These are phyloP conservation scores for Lanistes nyassanus DNA, from an alignment of 1,140 invertebrate species.

Conservation along the genomic window DNA sequence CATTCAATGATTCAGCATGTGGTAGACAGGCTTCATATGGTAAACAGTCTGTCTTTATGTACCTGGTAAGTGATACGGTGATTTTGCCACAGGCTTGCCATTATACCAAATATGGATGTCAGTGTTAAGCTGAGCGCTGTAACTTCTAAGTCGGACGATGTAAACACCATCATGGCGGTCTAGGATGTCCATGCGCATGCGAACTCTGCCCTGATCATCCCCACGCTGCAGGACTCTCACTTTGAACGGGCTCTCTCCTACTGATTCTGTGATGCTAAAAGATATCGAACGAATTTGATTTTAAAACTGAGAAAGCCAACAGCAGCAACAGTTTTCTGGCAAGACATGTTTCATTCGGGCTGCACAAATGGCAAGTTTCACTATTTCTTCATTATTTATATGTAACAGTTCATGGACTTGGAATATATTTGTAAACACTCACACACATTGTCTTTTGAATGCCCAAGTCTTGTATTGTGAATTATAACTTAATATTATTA, in stretches of 20 bases:
- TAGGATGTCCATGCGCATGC: constrained; percentile 75
- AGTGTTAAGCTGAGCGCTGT: constrained; percentile 79
- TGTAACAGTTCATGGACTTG: too few species aligned
- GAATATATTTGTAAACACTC: too few species aligned
- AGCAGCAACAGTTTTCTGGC: too few species aligned
- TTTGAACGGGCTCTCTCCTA: constrained; percentile 53
- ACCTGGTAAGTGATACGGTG: constrained; percentile 77
- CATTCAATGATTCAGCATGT: too few species aligned
- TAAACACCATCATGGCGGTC: constrained; percentile 87
- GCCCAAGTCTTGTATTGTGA: too few species aligned
- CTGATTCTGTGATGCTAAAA: constrained; percentile 57
- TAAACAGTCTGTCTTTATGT: neutral
- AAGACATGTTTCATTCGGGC: too few species aligned
- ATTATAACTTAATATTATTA: too few species aligned
- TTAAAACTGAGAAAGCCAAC: too few species aligned
- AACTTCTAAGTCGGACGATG: constrained; percentile 85
- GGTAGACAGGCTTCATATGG: constrained; percentile 38
- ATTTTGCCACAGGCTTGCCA: constrained; percentile 74
- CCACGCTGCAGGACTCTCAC: constrained; percentile 32
- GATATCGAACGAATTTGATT: too few species aligned
- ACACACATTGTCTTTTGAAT: too few species aligned
- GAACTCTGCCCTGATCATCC: constrained; percentile 32
- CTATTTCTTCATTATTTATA: too few species aligned
- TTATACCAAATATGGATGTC: constrained; percentile 78
- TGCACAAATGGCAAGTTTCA: too few species aligned